Evolutionary conservation across 2,113 vertebrate genomes (phyloP), one percentile per base, ranked within the genome.

Genomic region (Anolis sagrei): DNA sequence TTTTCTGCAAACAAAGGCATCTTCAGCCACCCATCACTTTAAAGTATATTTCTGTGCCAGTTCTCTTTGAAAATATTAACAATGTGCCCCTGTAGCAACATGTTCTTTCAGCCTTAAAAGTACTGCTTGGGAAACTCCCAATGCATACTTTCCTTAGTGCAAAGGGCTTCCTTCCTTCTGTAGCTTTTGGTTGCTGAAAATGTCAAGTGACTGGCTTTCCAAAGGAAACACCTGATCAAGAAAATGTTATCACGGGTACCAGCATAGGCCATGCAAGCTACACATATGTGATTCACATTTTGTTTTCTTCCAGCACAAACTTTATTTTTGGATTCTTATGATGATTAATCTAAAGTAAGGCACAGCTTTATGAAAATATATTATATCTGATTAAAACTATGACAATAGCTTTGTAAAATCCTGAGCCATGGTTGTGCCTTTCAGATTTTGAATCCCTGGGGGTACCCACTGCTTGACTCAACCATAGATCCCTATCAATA

Each of bases 31-130:
- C 34, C 8, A 76, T 32, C 8, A 27, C 7, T 76, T 79, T 66
- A 21, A 54, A 61, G 54, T 27, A 49, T 80, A 21, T 62, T 64
- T 80, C 10, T 64, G 54, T 36, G 69, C 39, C 68, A 73, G 7
- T 80, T 79, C n/a, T n/a, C 54, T 49, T 64, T 80, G 39, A 74
- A 77, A 86, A 80, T 80, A 80, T 64, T 80, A 74, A 58, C 77
- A 86, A 80, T 54, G 64, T 80, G 69, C 49, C n/a, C 49, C 58
- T 80, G 76, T 76, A 79, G 61, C 66, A 85, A 44, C 29, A 32
- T 32, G 51, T 61, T 73, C 27, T 62, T 23, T 34, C 64, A 64
- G 51, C 34, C 49, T 72, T 62, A 48, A 79, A 48, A 86, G 13
- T 80, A 48, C n/a, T 72, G 69, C 6, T 73, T 74, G 77, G 77